These are phyloP conservation scores for Drosophila nikananu DNA, from an alignment of 1,140 invertebrate genomes.

Conservation along the genomic window DNA sequence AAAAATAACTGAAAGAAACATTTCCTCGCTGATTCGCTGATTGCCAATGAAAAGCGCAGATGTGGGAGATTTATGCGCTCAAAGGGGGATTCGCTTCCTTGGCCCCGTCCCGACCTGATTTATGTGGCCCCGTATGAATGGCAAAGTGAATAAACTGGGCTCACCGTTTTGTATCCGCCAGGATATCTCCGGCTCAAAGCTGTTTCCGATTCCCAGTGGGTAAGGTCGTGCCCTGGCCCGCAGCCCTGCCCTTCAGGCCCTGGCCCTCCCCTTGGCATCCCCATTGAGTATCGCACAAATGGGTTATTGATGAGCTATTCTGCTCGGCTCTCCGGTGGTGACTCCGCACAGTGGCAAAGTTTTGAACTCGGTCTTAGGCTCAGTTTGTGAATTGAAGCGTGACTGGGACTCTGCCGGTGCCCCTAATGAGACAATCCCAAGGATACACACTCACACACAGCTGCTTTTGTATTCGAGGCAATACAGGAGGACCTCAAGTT, in stretches of 20 bases:
- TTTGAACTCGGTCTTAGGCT: slow-evolving; percentile 53
- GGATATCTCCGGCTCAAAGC: slow-evolving; percentile 46
- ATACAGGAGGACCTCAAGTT: slow-evolving; percentile 2
- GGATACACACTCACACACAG: background rate
- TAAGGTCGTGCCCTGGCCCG: slow-evolving; percentile 43
- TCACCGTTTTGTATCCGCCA: slow-evolving; percentile 40
- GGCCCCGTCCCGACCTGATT: slow-evolving; percentile 37
- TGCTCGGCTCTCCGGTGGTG: slow-evolving; percentile 43
- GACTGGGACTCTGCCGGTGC: slow-evolving; percentile 36
- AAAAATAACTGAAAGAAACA: slow-evolving; percentile 70
- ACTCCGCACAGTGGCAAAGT: slow-evolving; percentile 68
- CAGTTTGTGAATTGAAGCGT: slow-evolving; percentile 63
- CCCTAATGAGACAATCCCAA: slow-evolving; percentile 51
- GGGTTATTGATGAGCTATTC: slow-evolving; percentile 83
- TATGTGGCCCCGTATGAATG: slow-evolving; percentile 50
- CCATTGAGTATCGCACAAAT: slow-evolving; percentile 63
- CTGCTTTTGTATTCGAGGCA: slow-evolving; percentile 24
- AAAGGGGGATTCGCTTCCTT: slow-evolving; percentile 34
- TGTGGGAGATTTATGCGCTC: slow-evolving; percentile 49
- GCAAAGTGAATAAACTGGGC: slow-evolving; percentile 57
- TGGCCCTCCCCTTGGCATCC: background rate
- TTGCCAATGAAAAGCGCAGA: slow-evolving; percentile 64
- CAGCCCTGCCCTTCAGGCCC: background rate
- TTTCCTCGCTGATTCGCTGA: slow-evolving; percentile 63
- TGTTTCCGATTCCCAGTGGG: slow-evolving; percentile 52